Percentiles rank a stretch among this genome's conserved stretches.
phyloP scores from a whole-genome alignment of 2,113 vertebrate genomes.

The Crotalus helleri region DNA sequence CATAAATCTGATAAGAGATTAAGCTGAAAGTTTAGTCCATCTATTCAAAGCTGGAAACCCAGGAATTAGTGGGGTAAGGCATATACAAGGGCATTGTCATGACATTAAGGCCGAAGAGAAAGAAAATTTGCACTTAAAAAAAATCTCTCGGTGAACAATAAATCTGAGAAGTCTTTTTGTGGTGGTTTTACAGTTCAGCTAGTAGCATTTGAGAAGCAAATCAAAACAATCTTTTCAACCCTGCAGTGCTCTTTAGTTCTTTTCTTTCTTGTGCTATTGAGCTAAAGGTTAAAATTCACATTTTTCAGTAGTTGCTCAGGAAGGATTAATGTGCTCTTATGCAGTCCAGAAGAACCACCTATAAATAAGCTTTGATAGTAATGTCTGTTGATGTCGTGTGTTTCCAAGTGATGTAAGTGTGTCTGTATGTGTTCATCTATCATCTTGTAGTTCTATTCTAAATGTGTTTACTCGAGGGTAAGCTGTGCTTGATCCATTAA shows the following conservation, averaged over 20 bases:
- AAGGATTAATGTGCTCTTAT: conserved; percentile 17
- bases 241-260: conserved; percentile 1
- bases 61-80: conserved; percentile 46
- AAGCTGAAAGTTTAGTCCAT: conserved; percentile 39
- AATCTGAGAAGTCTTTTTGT: conserved; percentile 29
- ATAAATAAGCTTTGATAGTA: not conserved
- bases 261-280: not conserved
- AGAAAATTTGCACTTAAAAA: conserved; percentile 16
- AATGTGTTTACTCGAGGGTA: not conserved
- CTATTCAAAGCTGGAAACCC: conserved; percentile 39
- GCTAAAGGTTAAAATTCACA: not conserved
- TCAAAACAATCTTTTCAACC: conserved; percentile 13
- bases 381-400: not conserved
- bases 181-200: conserved; percentile 4
- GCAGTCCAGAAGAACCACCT: conserved; percentile 10
- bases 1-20: conserved; percentile 34
- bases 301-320: conserved; percentile 28
- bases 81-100: conserved; percentile 33
- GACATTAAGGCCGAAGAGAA: conserved; percentile 42
- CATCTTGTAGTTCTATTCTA: not conserved
- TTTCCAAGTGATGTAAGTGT: not conserved
- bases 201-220: conserved; percentile 21
- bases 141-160: conserved; percentile 3
- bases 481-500: not conserved
- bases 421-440: not conserved